Evolutionary conservation across 2,888 invertebrate species (phyloP), one percentile per base, ranked within the genome.

Genomic region (Troides helena): DNA sequence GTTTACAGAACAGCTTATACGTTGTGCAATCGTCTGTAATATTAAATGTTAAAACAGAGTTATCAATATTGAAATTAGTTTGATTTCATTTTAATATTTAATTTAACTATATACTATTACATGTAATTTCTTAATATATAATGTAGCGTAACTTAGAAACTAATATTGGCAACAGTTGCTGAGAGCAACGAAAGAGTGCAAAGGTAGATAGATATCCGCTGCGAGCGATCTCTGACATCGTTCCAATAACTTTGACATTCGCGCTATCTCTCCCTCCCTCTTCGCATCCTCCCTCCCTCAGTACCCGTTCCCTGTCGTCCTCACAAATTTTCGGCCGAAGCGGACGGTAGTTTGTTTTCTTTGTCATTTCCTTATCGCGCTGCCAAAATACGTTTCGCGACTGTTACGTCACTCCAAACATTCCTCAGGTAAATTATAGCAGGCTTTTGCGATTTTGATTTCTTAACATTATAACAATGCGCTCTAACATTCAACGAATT

Each of bases 311-410:
- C 73, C 78, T 76, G 77, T 73, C 76, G 78, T 81, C 81, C 81
- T 85, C 85, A 86, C 89, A 89, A 89, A 90, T 90, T 88, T 88
- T 90, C 89, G 84, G 81, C 86, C 85, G 83, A 80, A 82, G 79
- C 86, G 85, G 85, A 87, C 89, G 86, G 86, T 89, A 90, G 88
- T 92, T 91, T 91, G 89, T 92, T 93, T 92, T 91, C 91, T 91
- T 90, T 88, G 89, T 89, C 90, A 90, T 93, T 92, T 93, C 89
- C 92, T 93, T 93, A 93, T 93, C 92, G 88, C 83, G 82, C 85
- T 92, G 92, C 92, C 91, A 92, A 93, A 92, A 93, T 91, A 90
- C 89, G 87, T 89, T 90, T 87, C 90, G 90, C 88, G 90, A 88
- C 89, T 85, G 85, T 92, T 90, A 90, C 87, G 85, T 90, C 90